Evolutionary conservation across 2,113 vertebrate genomes (phyloP), one percentile per base, ranked within the genome.

Genomic region (Dipodomys ordii): DNA sequence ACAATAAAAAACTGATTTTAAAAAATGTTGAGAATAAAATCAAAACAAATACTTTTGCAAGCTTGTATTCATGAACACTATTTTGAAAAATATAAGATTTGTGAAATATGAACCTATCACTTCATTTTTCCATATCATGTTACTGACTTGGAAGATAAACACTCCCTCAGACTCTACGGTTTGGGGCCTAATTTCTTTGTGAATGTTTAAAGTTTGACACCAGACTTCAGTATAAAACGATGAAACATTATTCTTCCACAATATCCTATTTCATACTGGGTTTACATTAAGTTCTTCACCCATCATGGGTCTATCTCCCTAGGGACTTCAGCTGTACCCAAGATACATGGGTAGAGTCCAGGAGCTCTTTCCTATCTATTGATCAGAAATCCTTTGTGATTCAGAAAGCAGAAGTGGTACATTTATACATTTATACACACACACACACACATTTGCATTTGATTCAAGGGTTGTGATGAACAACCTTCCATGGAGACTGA

Each of bases 81-180:
- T 12, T 92, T 95, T 86, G 69, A 90, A 80, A 53, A 86, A 82
- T 46, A 64, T 23, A 73, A 32, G 9, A 4, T 69, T 88, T 84
- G 95, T 87, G 90, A 49, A 57, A 67, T 78, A 62, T 76, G n/a
- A 88, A 23, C 8, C 30, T 81, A n/a, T 10, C 44, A 19, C 77
- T 71, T 65, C 72, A 83, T 82, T 80, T 81, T 62, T 91, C 8
- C 65, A 65, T 88, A 65, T 71, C 57, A 65, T 91, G 25, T 60
- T 83, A 44, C 53, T 87, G 25, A 94, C 90, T 64, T n/a, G 44
- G 27, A 95, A 16, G 77, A 93, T 35, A 94, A 18, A 22, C 35
- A 62, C 7, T 82, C 20, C 30, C 76, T 35, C 46, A 15, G 64
- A 76, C 65, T 93, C 60, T 39, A 49, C 22, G 60, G 22, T 11